Percentiles rank a stretch among this genome's conserved stretches.
These are phyloP conservation scores for Planiliza haematocheilus DNA, from an alignment of 2,113 vertebrate genomes.

Conservation along the genomic window DNA sequence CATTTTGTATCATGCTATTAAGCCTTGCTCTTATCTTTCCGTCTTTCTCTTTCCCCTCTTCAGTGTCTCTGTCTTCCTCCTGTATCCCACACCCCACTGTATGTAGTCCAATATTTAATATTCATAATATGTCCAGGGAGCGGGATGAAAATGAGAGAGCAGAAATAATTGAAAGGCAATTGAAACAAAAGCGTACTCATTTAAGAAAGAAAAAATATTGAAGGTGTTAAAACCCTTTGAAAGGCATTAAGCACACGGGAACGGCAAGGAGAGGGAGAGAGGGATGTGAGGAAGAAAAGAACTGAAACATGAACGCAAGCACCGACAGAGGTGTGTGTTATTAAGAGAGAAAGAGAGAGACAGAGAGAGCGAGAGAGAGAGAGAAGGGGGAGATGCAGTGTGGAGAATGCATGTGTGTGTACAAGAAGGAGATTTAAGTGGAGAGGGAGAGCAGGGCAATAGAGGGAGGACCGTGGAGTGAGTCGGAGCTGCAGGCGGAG, in stretches of 20 bases:
- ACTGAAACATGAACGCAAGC: constrained; percentile 19
- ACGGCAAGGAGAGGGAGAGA: neutral
- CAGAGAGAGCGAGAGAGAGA: neutral
- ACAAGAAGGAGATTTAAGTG: constrained; percentile 54
- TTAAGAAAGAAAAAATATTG: neutral
- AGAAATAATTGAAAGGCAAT: neutral
- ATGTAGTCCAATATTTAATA: constrained; percentile 1
- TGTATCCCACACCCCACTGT: neutral
- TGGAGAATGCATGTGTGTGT: constrained; percentile 57
- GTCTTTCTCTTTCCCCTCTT: neutral
- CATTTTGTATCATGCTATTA: constrained; percentile 17
- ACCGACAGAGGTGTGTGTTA: constrained; percentile 10
- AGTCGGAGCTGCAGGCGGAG: constrained; percentile 46
- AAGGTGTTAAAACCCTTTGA: neutral
- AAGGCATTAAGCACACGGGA: neutral
- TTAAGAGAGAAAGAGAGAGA: too few relatives aligned
- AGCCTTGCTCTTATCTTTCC: neutral
- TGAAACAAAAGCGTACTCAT: too few relatives aligned
- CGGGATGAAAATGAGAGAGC: neutral
- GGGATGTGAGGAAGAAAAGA: constrained; percentile 3
- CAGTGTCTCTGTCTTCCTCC: neutral
- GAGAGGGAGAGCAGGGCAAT: constrained; percentile 46
- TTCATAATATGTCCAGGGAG: neutral
- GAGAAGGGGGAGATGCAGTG: constrained; percentile 18
- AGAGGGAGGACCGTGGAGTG: constrained; percentile 49